Percentiles rank a stretch among this genome's conserved stretches.
Evolutionary conservation across 2,797 vertebrate genomes (phyloP).

Genomic region (Masticophis lateralis): DNA sequence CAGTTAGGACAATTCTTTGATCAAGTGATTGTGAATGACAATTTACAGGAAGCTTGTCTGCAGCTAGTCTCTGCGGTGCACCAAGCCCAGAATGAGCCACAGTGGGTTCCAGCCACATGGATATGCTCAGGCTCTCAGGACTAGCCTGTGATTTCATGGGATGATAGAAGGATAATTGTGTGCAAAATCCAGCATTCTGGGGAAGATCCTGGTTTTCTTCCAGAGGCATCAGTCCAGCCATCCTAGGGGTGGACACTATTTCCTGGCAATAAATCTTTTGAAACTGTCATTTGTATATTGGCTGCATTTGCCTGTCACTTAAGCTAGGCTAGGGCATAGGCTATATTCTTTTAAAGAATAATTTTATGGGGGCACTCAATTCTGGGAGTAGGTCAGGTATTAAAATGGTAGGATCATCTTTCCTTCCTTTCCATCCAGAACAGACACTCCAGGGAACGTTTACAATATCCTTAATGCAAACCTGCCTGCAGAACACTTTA

Average conservation of each 20-base stretch:
- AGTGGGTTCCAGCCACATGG: constrained; percentile 93
- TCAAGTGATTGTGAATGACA: constrained; percentile 85
- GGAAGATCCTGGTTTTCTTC: neutral
- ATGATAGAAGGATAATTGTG: constrained; percentile 35
- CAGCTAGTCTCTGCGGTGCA: constrained; percentile 78
- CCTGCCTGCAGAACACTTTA: neutral
- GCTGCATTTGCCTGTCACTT: neutral
- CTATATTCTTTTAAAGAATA: neutral
- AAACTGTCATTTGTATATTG: neutral
- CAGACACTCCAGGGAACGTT: neutral
- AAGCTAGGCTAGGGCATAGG: neutral
- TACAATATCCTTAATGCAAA: neutral
- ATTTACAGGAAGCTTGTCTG: constrained; percentile 79
- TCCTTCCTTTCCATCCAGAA: neutral
- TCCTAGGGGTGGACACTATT: neutral
- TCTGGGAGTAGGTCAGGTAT: neutral
- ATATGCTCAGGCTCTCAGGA: constrained; percentile 74
- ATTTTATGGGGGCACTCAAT: neutral
- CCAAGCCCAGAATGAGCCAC: constrained; percentile 85
- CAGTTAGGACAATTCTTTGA: constrained; percentile 90
- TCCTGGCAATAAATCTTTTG: neutral
- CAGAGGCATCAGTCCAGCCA: neutral
- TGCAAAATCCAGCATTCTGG: neutral
- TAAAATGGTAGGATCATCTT: neutral
- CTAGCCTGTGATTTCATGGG: constrained; percentile 33